phyloP scores from a whole-genome alignment of 2,797 vertebrate genomes.

The Serranus cabrilla region DNA sequence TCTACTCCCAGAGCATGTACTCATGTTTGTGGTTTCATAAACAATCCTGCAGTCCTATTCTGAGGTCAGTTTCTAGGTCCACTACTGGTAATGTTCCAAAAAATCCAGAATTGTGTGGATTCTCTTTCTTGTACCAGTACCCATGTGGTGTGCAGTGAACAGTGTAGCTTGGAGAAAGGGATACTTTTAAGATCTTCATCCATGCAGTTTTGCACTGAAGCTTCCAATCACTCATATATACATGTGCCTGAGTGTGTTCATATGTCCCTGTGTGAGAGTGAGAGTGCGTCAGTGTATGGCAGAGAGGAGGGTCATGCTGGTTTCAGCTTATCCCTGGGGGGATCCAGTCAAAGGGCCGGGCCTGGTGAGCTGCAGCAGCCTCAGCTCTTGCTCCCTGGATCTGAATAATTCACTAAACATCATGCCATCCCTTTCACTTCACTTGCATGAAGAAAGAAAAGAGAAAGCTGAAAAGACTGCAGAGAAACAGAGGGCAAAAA shows the following conservation, averaged over 20 bases:
- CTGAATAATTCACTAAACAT: conserved; percentile 77
- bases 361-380: conserved; percentile 47
- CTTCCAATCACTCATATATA: not conserved
- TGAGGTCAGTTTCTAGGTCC: not conserved
- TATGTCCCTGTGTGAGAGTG: conserved; percentile 16
- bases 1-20: not conserved
- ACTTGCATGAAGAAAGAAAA: conserved; percentile 44
- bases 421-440: conserved; percentile 55
- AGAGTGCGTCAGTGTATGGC: conserved; percentile 27
- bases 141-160: not conserved
- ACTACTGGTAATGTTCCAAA: not conserved
- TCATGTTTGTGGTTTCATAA: not conserved
- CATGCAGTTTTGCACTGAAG: not conserved
- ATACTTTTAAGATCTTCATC: not conserved
- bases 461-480: conserved; percentile 41
- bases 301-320: conserved; percentile 46
- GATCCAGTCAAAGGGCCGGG: conserved; percentile 48
- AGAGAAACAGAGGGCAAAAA: conserved; percentile 21
- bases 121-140: not conserved
- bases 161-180: not conserved
- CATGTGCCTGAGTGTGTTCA: not conserved
- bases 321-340: conserved; percentile 39
- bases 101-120: not conserved
- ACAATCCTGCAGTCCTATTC: not conserved
- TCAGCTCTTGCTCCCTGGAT: conserved; percentile 44